Evolutionary conservation across 1,140 invertebrate species (phyloP).

Genomic region (Pogonus chalceus): DNA sequence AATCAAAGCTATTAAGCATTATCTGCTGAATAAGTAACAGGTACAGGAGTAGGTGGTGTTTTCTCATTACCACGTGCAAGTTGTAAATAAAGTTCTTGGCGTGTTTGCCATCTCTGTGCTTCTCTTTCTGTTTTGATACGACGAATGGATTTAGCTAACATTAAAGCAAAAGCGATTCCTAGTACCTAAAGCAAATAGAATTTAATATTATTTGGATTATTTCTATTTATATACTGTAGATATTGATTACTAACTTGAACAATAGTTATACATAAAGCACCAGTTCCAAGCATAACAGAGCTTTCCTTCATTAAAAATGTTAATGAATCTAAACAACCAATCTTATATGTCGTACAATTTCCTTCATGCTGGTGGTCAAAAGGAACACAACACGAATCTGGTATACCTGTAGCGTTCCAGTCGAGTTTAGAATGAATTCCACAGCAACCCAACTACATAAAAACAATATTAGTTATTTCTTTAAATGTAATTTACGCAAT

Average conservation of each 20-base stretch:
- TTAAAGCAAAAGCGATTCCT: constrained; percentile 77
- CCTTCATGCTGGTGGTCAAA: constrained; percentile 16
- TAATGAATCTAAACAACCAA: constrained; percentile 57
- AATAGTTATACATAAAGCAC: constrained; percentile 68
- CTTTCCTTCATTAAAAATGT: constrained; percentile 58
- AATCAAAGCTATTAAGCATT: too few relatives aligned
- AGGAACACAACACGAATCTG: constrained; percentile 46
- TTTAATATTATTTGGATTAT: constrained; percentile 10
- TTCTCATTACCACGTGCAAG: constrained; percentile 17
- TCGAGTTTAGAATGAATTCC: constrained; percentile 52
- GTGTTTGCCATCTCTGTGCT: constrained; percentile 55
- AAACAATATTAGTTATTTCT: constrained; percentile 9
- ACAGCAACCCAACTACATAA: constrained; percentile 61
- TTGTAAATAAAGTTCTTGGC: constrained; percentile 40
- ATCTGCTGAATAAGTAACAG: too few relatives aligned
- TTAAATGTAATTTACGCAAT: constrained; percentile 12
- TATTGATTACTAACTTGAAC: constrained; percentile 49
- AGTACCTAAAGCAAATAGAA: constrained; percentile 51
- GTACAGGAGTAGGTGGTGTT: constrained; percentile 19
- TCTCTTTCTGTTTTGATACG: constrained; percentile 64
- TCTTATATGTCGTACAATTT: constrained; percentile 35
- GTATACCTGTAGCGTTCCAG: constrained; percentile 48
- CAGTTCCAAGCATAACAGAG: constrained; percentile 64
- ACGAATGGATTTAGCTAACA: constrained; percentile 70
- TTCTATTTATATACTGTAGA: constrained; percentile 9